Evolutionary conservation across 2,113 vertebrate species (phyloP), one percentile per base, ranked within the genome.

Genomic region (Nansenia antarctica): DNA sequence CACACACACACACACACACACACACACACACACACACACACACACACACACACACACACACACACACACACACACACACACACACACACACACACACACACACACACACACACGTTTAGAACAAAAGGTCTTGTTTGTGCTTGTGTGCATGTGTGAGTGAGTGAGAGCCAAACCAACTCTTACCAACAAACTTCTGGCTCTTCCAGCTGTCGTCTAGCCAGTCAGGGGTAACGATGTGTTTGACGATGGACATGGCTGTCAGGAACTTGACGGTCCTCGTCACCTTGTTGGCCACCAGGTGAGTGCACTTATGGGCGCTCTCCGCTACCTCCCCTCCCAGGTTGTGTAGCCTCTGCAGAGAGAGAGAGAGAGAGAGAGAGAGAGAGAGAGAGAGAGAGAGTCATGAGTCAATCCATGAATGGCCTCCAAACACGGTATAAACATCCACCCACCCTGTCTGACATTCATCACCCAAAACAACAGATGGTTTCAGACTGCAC

Each of bases 201-300:
- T 93, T 97, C 90, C 95, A 98, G 84, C 97, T 95, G 57, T 99
- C 96, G 69, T 99, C 97, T 69, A 99, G 87, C 98, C 98, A 99
- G 35, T 98, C 96, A 0, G 96, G 95, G 3, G 94, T 96, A 63
- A 98, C 92, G 0, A 99, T 94, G 88, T 98, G 94, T 86, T 94
- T 95, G 42, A 95, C 96, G 35, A 96, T 88, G 1, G 98, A 98
- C 82, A 99, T 92, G n/a, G 96, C 95, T 0, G 94, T 96, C 69
- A 99, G 93, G 87, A 99, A 99, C 80, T 99, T 99, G 59, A 99
- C 94, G 0, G 98, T 99, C 49, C 97, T 94, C 0, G 94, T 98
- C 86, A 99, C 97, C 84, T 97, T 98, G 84, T 83, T 94, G 73
- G 98, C 96, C 31, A 99, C 74, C 1, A 99, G 89, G 78, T 99